Percentiles rank a stretch among this genome's conserved stretches.
phyloP scores from a whole-genome alignment of 2,113 vertebrate species.

The Petaurus breviceps region DNA sequence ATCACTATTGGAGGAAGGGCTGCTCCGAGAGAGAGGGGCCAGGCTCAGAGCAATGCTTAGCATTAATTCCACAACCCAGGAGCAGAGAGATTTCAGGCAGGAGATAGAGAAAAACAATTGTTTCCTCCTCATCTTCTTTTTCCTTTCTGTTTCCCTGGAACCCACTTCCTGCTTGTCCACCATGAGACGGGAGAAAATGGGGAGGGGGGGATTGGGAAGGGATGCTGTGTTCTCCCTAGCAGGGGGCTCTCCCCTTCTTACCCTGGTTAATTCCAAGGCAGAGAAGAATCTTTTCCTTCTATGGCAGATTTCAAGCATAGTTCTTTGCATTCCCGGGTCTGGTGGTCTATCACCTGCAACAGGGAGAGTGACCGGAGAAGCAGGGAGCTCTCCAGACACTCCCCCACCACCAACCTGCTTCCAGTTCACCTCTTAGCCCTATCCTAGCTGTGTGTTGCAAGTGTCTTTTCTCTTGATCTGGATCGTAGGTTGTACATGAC shows the following conservation, averaged over 20 bases:
- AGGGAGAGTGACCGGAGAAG: background rate
- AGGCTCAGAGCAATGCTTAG: background rate
- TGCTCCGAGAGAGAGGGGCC: background rate
- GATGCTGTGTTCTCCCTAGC: background rate
- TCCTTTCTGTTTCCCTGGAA: background rate
- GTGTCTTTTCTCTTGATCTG: background rate
- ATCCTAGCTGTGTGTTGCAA: background rate
- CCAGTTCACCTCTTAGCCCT: background rate
- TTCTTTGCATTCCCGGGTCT: background rate
- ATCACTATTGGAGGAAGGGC: background rate
- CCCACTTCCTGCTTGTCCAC: background rate
- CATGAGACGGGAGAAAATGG: background rate
- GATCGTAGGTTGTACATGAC: background rate
- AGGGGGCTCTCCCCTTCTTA: background rate
- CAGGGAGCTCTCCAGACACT: background rate
- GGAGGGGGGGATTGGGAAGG: background rate
- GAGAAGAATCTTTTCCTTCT: background rate
- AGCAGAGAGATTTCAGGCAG: background rate
- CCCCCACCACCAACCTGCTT: background rate
- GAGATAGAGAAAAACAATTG: background rate
- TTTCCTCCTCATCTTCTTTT: background rate
- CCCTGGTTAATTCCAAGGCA: background rate
- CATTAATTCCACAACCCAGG: background rate
- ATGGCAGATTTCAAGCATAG: background rate
- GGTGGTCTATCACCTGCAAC: background rate